Evolutionary conservation across 2,888 invertebrate genomes (phyloP).

Genomic region (Ophioninae sp.): DNA sequence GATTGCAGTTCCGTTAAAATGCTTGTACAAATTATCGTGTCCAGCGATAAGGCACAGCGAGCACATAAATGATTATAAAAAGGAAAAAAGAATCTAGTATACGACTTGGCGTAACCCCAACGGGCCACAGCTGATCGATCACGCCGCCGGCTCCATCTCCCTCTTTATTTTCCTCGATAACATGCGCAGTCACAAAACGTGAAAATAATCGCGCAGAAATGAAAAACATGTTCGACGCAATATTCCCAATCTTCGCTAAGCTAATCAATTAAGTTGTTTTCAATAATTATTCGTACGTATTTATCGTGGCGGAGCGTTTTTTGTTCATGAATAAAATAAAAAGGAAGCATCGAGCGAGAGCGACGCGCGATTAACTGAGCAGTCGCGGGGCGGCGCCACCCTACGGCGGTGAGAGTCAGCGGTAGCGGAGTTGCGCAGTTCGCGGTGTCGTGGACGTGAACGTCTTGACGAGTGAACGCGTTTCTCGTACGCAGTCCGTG

Average conservation of each 20-base stretch:
- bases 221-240: not conserved
- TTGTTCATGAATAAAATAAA: slow-evolving; percentile 1
- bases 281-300: not conserved
- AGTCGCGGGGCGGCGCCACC: slow-evolving; percentile 28
- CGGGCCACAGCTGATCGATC: slow-evolving; percentile 14
- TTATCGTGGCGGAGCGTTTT: not conserved
- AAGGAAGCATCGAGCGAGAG: slow-evolving; percentile 1
- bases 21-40: not conserved
- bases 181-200: not conserved
- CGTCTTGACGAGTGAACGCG: slow-evolving; percentile 28
- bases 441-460: slow-evolving; percentile 11
- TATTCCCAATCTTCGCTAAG: not conserved
- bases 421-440: slow-evolving; percentile 49
- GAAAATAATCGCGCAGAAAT: not conserved
- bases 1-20: not conserved
- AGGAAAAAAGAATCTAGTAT: not conserved
- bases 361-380: not conserved
- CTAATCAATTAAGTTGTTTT: not conserved
- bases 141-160: not conserved
- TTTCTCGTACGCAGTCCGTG: slow-evolving; percentile 70
- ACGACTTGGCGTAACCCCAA: slow-evolving; percentile 11
- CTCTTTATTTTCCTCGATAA: not conserved
- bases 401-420: not conserved
- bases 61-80: not conserved
- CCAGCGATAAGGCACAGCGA: not conserved